phyloP scores from a whole-genome alignment of 2,113 vertebrate genomes.

The Pseudopodoces humilis region DNA sequence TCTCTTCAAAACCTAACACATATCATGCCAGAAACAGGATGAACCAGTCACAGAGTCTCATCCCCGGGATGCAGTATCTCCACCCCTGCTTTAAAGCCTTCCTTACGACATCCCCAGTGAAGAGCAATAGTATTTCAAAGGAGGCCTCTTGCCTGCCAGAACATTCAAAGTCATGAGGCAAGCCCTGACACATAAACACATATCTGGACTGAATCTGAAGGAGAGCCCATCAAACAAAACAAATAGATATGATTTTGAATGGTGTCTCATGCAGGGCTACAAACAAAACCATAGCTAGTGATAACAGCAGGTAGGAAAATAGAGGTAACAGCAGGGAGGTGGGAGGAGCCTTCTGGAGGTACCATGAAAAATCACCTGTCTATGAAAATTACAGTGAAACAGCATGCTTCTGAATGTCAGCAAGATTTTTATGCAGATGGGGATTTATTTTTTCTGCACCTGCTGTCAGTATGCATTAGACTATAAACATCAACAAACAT shows the following conservation, averaged over 20 bases:
- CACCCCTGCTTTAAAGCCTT: not conserved
- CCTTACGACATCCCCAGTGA: not conserved
- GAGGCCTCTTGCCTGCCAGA: not conserved
- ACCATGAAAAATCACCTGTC: conserved; percentile 75
- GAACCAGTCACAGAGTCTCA: not conserved
- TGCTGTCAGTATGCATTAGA: conserved; percentile 74
- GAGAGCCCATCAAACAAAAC: not conserved
- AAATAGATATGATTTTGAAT: conserved; percentile 1
- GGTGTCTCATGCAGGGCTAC: not conserved
- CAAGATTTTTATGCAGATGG: conserved; percentile 70
- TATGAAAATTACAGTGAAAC: conserved; percentile 71
- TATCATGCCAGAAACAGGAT: not conserved
- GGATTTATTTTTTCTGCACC: conserved; percentile 61
- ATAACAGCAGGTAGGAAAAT: conserved; percentile 48
- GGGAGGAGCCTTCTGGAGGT: conserved; percentile 12
- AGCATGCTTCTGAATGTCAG: conserved; percentile 65
- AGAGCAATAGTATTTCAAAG: not conserved
- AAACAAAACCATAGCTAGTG: not conserved
- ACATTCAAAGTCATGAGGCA: not conserved
- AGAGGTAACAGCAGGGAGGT: conserved; percentile 13
- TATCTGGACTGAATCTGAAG: not conserved
- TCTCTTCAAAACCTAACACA: not conserved
- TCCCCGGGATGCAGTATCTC: not conserved
- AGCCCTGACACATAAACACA: not conserved
- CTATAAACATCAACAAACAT: conserved; percentile 72